Conservation (phyloP, 2,888 invertebrate species). For the Drosophila antonietae region DNA sequence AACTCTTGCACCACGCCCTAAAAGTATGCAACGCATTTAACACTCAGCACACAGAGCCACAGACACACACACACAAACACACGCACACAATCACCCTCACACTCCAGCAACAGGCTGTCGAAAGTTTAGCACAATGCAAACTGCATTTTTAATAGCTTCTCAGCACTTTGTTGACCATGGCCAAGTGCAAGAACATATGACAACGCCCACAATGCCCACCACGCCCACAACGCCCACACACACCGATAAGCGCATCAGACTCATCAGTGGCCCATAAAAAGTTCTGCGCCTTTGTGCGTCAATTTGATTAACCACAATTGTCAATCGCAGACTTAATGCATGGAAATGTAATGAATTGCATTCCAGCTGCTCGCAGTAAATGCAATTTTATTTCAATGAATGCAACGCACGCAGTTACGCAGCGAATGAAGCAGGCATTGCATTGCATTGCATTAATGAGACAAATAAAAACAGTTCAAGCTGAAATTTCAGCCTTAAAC, state of each 20-base stretch:
- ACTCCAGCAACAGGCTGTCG: slow-evolving; percentile 20
- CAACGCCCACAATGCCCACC: too few relatives aligned
- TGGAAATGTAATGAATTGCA: slow-evolving; percentile 28
- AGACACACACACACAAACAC: not conserved
- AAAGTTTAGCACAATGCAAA: slow-evolving; percentile 19
- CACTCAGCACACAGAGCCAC: not conserved
- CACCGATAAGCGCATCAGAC: not conserved
- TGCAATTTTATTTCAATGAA: slow-evolving; percentile 23
- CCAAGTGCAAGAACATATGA: slow-evolving; percentile 8
- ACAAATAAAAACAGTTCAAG: not conserved
- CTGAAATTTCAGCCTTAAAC: not conserved
- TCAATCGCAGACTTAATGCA: slow-evolving; percentile 31
- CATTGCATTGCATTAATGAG: not conserved
- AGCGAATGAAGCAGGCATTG: too few relatives aligned
- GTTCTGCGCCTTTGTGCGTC: slow-evolving; percentile 18
- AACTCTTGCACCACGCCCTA: slow-evolving; percentile 21
- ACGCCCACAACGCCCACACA: slow-evolving; percentile 5
- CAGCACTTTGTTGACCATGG: slow-evolving; percentile 23
- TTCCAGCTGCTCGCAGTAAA: slow-evolving; percentile 16
- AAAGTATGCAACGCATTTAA: slow-evolving; percentile 51
- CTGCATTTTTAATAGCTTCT: slow-evolving; percentile 39
- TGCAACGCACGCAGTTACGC: not conserved
- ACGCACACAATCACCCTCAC: too few relatives aligned
- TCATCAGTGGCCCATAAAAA: slow-evolving; percentile 10
- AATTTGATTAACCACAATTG: slow-evolving; percentile 42